These are phyloP conservation scores for Episyrphus balteatus DNA, from an alignment of 1,140 invertebrate genomes.

Conservation along the genomic window DNA sequence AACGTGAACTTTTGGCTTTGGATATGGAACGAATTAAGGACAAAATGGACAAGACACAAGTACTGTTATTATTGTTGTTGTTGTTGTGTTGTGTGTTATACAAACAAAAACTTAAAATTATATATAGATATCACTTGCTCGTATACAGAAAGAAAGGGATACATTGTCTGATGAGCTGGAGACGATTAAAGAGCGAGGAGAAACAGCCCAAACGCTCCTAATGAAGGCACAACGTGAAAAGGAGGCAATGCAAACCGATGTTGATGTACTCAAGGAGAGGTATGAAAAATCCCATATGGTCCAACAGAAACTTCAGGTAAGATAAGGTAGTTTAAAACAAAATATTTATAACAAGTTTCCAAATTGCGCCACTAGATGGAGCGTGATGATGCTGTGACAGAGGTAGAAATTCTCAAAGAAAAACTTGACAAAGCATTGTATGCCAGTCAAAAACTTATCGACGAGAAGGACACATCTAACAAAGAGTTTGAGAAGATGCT, in stretches of 20 bases:
- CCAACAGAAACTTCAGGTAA: slow-evolving; percentile 71
- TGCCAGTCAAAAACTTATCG: slow-evolving; percentile 65
- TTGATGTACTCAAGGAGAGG: slow-evolving; percentile 75
- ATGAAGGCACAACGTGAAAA: slow-evolving; percentile 73
- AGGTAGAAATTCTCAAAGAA: slow-evolving; percentile 78
- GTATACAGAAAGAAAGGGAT: slow-evolving; percentile 81
- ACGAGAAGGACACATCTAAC: slow-evolving; percentile 77
- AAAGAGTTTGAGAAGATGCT: slow-evolving; percentile 86
- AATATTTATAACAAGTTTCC: neutral
- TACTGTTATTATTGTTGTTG: slow-evolving; percentile 32
- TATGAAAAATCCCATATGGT: slow-evolving; percentile 76
- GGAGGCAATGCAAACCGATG: slow-evolving; percentile 70
- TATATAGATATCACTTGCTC: slow-evolving; percentile 51
- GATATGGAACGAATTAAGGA: slow-evolving; percentile 78
- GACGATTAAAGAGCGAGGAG: slow-evolving; percentile 66
- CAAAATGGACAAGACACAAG: slow-evolving; percentile 81
- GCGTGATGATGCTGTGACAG: slow-evolving; percentile 69
- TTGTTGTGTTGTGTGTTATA: slow-evolving; percentile 18
- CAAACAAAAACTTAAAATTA: slow-evolving; percentile 6
- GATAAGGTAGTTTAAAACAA: slow-evolving; percentile 2
- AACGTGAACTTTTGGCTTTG: slow-evolving; percentile 70
- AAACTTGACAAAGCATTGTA: slow-evolving; percentile 78
- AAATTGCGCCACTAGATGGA: slow-evolving; percentile 53
- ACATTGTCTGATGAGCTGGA: slow-evolving; percentile 66
- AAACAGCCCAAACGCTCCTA: slow-evolving; percentile 65